Conservation (phyloP, 2,113 vertebrate species). For the Chloebia gouldiae region DNA sequence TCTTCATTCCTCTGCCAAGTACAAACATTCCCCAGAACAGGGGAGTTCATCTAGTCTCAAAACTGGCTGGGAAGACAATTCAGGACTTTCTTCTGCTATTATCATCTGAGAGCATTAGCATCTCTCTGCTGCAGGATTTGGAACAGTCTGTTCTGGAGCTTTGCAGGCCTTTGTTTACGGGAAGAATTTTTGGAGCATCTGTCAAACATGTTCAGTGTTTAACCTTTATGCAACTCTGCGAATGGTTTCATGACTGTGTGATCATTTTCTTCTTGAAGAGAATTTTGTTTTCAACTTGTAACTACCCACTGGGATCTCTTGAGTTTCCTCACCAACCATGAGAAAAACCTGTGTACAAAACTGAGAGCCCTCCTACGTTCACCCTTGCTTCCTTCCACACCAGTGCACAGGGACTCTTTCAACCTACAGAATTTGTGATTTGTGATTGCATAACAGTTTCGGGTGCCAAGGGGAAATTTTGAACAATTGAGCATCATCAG, state of each 20-base stretch:
- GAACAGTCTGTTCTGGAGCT: conserved; percentile 23
- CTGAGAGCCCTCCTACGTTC: neutral
- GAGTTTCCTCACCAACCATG: neutral
- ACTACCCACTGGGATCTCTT: neutral
- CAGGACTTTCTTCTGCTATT: conserved; percentile 11
- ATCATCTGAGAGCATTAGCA: neutral
- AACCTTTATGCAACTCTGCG: neutral
- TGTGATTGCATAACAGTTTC: conserved; percentile 32
- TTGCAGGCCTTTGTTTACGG: neutral
- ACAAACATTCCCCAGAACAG: neutral
- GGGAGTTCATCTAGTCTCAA: neutral
- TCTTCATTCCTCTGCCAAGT: neutral
- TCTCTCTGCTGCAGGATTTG: neutral
- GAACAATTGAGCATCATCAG: conserved; percentile 41
- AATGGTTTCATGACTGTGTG: neutral
- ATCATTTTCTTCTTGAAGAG: neutral
- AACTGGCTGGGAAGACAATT: conserved; percentile 8
- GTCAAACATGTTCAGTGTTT: conserved; percentile 25
- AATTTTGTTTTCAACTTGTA: conserved; percentile 6
- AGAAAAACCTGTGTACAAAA: neutral
- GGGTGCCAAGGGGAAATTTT: conserved; percentile 43
- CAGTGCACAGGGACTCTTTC: neutral
- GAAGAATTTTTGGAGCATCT: conserved; percentile 22
- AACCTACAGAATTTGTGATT: neutral
- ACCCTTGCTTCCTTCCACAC: neutral